Conservation (phyloP, 2,888 invertebrate genomes). For the Andrena hattorfiana region DNA sequence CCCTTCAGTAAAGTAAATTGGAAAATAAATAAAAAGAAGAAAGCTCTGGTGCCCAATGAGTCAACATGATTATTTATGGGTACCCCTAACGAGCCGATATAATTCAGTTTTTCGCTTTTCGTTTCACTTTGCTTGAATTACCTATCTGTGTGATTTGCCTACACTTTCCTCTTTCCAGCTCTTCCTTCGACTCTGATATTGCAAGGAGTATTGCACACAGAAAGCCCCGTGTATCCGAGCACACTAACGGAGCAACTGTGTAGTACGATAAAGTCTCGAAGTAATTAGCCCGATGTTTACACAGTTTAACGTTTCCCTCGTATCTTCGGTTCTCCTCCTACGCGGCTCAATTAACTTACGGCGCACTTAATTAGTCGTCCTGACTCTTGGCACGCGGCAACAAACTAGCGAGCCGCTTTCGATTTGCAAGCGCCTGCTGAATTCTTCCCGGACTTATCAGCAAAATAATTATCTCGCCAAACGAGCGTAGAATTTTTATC, state of each 20-base stretch:
- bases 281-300: slow-evolving; percentile 81
- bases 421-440: slow-evolving; percentile 52
- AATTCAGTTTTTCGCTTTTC: too few species aligned
- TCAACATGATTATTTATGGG: too few species aligned
- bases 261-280: slow-evolving; percentile 76
- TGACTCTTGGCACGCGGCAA: slow-evolving; percentile 66
- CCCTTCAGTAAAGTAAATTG: too few species aligned
- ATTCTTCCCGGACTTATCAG: slow-evolving; percentile 46
- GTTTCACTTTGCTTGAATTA: too few species aligned
- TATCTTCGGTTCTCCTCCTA: slow-evolving; percentile 70
- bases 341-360: slow-evolving; percentile 80
- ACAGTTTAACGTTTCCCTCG: slow-evolving; percentile 78
- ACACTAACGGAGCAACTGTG: slow-evolving; percentile 39
- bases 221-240: slow-evolving; percentile 26
- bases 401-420: slow-evolving; percentile 48
- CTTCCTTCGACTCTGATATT: neutral
- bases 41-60: too few species aligned
- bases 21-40: too few species aligned
- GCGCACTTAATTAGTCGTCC: slow-evolving; percentile 80
- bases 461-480: slow-evolving; percentile 48
- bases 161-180: neutral
- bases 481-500: slow-evolving; percentile 49
- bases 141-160: neutral
- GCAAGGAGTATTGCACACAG: neutral
- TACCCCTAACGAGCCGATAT: neutral